Percentiles rank a stretch among this genome's conserved stretches.
Evolutionary conservation across 2,797 vertebrate genomes (phyloP).

Genomic region (Petrocephalus schoutedeni): DNA sequence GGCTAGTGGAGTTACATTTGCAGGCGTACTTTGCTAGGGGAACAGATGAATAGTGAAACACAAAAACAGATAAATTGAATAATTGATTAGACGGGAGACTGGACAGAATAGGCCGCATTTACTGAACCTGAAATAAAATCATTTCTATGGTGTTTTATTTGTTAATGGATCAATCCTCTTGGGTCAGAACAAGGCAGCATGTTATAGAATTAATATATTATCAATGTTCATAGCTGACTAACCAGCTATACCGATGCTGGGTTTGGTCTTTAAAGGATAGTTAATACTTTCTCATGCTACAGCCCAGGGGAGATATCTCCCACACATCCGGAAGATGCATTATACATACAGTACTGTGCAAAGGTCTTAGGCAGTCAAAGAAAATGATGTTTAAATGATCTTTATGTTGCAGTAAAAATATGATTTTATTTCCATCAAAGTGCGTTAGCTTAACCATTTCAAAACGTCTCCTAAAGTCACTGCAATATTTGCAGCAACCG

Average conservation of each 20-base stretch:
- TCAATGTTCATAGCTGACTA: background rate
- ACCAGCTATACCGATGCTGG: background rate
- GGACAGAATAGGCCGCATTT: background rate
- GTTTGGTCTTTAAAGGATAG: background rate
- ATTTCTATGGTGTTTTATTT: background rate
- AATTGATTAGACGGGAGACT: background rate
- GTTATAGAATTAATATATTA: background rate
- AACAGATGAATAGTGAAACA: background rate
- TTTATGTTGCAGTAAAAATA: background rate
- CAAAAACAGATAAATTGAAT: background rate
- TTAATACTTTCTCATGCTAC: background rate
- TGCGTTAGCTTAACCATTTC: background rate
- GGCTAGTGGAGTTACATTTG: background rate
- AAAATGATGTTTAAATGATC: background rate
- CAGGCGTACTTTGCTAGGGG: background rate
- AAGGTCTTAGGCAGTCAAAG: background rate
- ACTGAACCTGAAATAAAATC: background rate
- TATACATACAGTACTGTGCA: background rate
- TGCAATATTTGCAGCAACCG: background rate
- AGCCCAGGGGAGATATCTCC: background rate
- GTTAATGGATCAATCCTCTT: background rate
- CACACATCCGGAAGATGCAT: background rate
- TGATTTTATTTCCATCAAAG: background rate
- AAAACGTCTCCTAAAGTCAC: background rate
- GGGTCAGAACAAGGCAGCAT: background rate